These are phyloP conservation scores for Erythrocercus mccallii DNA, from an alignment of 2,113 vertebrate genomes.

Conservation along the genomic window DNA sequence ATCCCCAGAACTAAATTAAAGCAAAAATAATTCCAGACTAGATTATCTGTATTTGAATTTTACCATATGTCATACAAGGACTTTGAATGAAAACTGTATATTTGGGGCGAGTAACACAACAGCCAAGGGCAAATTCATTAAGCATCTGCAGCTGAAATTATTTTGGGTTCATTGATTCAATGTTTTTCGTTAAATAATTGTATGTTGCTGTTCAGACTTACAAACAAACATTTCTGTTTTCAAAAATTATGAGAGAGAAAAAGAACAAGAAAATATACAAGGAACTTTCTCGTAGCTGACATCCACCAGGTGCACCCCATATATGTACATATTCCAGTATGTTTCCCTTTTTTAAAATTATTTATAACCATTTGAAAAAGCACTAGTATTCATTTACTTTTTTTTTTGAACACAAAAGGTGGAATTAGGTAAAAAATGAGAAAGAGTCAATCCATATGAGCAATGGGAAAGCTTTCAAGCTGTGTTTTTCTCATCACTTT, in stretches of 20 bases:
- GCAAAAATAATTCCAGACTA: conserved; percentile 3
- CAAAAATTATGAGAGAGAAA: not conserved
- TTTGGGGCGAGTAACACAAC: conserved; percentile 22
- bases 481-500: not conserved
- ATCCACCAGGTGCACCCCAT: not conserved
- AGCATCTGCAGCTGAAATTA: conserved; percentile 59
- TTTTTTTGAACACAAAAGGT: not conserved
- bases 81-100: conserved; percentile 36
- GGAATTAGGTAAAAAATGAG: not conserved
- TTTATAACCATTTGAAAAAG: not conserved
- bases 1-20: not conserved
- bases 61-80: not conserved
- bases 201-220: conserved; percentile 26
- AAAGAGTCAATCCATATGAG: not conserved
- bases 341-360: not conserved
- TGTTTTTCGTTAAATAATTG: conserved; percentile 57
- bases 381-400: not conserved
- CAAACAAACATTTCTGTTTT: conserved; percentile 41
- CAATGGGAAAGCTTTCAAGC: not conserved
- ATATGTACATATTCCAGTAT: not conserved
- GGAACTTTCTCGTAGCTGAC: not conserved
- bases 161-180: conserved; percentile 50
- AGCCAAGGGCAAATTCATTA: conserved; percentile 35
- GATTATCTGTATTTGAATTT: conserved; percentile 9
- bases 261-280: not conserved